A percentile compares a stretch with the other conserved stretches of the same genome.
These are phyloP conservation scores for Scaptomyza flava DNA, from an alignment of 2,888 invertebrate species.

Conservation along the genomic window DNA sequence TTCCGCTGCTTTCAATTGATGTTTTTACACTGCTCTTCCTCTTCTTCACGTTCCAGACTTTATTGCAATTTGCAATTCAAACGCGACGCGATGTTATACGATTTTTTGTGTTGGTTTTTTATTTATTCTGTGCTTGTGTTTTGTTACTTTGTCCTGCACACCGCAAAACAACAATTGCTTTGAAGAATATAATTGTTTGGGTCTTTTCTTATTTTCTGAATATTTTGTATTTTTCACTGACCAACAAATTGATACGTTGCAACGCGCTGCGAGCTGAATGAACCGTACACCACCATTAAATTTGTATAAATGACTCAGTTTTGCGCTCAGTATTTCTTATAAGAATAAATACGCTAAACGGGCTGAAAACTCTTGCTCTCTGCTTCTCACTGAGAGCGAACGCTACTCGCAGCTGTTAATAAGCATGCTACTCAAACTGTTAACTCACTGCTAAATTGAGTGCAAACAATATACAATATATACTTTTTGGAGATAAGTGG, in stretches of 20 bases:
- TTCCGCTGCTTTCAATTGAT: slow-evolving; percentile 61
- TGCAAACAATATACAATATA: not conserved
- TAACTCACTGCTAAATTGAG: slow-evolving; percentile 29
- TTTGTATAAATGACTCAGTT: slow-evolving; percentile 78
- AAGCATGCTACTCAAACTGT: slow-evolving; percentile 43
- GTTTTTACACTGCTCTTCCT: slow-evolving; percentile 57
- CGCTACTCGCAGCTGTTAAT: slow-evolving; percentile 45
- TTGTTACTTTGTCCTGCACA: slow-evolving; percentile 51
- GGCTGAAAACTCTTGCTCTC: slow-evolving; percentile 18
- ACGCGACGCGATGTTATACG: slow-evolving; percentile 50
- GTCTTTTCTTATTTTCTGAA: slow-evolving; percentile 48
- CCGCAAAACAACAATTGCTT: slow-evolving; percentile 44
- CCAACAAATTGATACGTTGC: slow-evolving; percentile 64
- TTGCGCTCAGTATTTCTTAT: slow-evolving; percentile 61
- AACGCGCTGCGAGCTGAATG: slow-evolving; percentile 72
- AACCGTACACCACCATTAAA: slow-evolving; percentile 82
- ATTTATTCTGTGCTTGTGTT: slow-evolving; percentile 18
- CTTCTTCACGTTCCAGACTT: slow-evolving; percentile 56
- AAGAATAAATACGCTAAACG: slow-evolving; percentile 53
- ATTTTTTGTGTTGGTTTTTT: slow-evolving; percentile 19
- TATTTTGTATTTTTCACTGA: slow-evolving; percentile 61
- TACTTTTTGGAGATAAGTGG: slow-evolving; percentile 13
- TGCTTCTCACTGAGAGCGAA: slow-evolving; percentile 22
- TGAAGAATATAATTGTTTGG: slow-evolving; percentile 43
- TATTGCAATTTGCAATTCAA: slow-evolving; percentile 58